phyloP scores from a whole-genome alignment of 2,113 vertebrate species.

The Lamprotornis superbus region DNA sequence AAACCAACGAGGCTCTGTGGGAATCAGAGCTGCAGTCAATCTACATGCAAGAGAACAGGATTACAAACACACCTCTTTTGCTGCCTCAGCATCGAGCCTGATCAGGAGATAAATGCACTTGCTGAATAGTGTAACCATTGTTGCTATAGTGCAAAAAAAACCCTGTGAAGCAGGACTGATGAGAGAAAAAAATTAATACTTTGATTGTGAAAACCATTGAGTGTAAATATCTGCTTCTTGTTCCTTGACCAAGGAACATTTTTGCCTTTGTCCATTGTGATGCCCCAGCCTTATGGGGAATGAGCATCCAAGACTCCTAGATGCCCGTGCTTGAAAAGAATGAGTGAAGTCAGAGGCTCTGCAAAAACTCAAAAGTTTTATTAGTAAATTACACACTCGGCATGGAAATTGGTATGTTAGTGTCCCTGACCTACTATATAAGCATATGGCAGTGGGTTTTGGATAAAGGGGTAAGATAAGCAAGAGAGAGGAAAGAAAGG shows the following conservation, averaged over 20 bases:
- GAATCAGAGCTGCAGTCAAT: background rate
- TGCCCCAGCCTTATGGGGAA: background rate
- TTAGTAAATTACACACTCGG: background rate
- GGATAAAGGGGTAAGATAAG: background rate
- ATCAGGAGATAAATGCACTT: conserved; percentile 24
- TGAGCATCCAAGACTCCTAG: background rate
- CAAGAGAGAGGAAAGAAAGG: background rate
- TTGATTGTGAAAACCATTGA: background rate
- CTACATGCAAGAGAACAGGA: background rate
- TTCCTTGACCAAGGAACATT: background rate
- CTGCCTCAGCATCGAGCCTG: background rate
- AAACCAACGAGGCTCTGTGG: background rate
- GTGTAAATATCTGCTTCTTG: background rate
- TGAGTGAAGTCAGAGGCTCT: background rate
- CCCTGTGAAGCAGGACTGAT: background rate
- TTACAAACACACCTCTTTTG: background rate
- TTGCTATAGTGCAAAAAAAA: background rate
- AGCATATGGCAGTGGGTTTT: background rate
- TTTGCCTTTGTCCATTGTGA: background rate
- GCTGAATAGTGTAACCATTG: background rate
- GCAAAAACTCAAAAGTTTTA: background rate
- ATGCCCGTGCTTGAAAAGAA: accelerated
- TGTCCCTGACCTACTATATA: background rate
- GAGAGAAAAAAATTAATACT: background rate
- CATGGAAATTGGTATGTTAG: background rate